Conservation (phyloP, 2,113 vertebrate genomes). For the Acrocephalus kingi region DNA sequence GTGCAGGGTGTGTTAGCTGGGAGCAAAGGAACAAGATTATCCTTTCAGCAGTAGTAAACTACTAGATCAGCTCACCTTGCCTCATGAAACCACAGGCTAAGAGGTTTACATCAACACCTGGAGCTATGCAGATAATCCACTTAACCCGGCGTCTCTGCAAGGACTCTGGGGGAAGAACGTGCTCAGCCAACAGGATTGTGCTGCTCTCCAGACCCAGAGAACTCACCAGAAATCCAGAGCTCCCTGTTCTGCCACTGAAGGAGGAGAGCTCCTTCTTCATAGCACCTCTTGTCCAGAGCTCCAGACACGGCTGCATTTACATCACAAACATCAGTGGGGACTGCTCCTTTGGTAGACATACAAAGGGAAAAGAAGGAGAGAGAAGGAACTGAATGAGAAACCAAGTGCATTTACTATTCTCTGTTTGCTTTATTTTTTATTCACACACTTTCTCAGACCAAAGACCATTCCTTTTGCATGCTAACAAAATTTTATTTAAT, state of each 20-base stretch:
- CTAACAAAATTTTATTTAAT: neutral
- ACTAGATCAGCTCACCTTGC: neutral
- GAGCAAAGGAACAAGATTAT: neutral
- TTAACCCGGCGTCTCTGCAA: fast-evolving
- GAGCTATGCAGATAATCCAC: neutral
- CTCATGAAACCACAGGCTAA: neutral
- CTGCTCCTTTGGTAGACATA: neutral
- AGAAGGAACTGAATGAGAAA: neutral
- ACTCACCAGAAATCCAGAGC: neutral
- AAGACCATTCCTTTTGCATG: neutral
- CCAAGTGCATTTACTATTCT: neutral
- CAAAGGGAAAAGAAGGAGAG: neutral
- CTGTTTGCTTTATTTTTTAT: neutral
- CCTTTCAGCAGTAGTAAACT: neutral
- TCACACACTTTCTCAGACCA: neutral
- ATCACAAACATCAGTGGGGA: neutral
- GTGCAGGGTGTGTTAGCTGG: neutral
- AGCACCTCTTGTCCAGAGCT: neutral
- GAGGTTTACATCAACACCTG: neutral
- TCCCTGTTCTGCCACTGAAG: neutral
- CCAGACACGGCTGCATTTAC: neutral
- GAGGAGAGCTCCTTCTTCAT: neutral
- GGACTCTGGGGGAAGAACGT: neutral
- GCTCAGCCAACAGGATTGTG: neutral
- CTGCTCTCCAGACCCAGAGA: neutral